Base-by-base conservation (phyloP, 2,888 invertebrate genomes). In the Bedellia somnulentella region DNA sequence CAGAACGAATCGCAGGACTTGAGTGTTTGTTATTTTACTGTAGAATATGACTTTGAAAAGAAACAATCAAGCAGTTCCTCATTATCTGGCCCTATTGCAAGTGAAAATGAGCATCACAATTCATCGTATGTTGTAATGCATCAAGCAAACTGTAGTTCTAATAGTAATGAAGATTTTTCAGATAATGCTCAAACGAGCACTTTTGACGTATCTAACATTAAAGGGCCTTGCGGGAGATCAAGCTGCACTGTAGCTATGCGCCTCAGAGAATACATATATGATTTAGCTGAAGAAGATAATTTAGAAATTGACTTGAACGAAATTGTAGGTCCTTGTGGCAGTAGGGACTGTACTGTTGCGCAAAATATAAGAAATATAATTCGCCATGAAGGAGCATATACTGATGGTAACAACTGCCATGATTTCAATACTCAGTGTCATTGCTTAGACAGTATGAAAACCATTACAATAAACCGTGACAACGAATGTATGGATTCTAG, bases 161-260 rank as follows among this genome's bases (percentile, higher is more conserved):
- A n/a, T n/a, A n/a, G n/a, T n/a, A n/a, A n/a, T n/a, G n/a, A n/a
- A n/a, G n/a, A n/a, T n/a, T n/a, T n/a, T n/a, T n/a, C n/a, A n/a
- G n/a, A n/a, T n/a, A n/a, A n/a, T n/a, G n/a, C n/a, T n/a, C n/a
- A n/a, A n/a, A n/a, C n/a, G n/a, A n/a, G n/a, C n/a, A n/a, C n/a
- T n/a, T 66, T 68, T 32, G 66, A 73, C 38, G 49, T 71, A 38
- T 63, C 59, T 27, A 67, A 70, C 33, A 61, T 75, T 36, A 53
- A 64, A 50, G 75, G 75, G 2, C 71, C 70, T 22, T 75, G 75
- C 33, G 73, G 73, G 5, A 59, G 46, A 44, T 42, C 53, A n/a
- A 68, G 73, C 33, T 75, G 75, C 31, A 60, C 52, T 46, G 59
- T 75, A 41, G 73, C 71, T 8, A 59, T 68, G 47, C 56, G 61